Base-by-base conservation (phyloP, 2,888 invertebrate species). In the Drosophila emarginata region DNA sequence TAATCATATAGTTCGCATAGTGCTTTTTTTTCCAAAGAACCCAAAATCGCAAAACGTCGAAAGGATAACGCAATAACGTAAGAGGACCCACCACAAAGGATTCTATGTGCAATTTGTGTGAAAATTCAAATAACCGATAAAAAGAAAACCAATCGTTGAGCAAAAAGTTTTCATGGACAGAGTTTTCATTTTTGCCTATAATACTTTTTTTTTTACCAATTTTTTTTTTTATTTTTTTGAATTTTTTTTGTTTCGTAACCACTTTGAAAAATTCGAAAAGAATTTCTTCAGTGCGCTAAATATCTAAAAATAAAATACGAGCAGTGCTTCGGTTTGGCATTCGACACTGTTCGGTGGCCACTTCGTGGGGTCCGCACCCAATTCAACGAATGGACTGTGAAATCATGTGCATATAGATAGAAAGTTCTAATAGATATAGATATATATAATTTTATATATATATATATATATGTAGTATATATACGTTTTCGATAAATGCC, bases 201-300 rank as follows among this genome's bases (percentile, higher is more conserved):
- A 14, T 12, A 4, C 12, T 21, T 21, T 45, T 45, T 21, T 18
- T 45, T 45, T 4, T 4, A 1, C 14, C 21, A 45, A 21, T 45
- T 18, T 14, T 53, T 53, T 53, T 53, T 80, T 79, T 79, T 76
- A 4, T 23, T 23, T 23, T 23, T 23, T 23, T 23, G 23, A 23
- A 4, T 23, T 23, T 82, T 79, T 81, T 77, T 86, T 79, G 80
- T 89, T 89, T 90, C 89, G 90, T 90, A 90, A 89, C 89, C 87
- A 85, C 78, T 76, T 76, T 62, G 70, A 71, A 73, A 73, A 76
- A 85, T 88, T 89, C 78, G 79, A 72, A 63, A 84, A 82, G 79
- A 78, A 80, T 80, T 80, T 78, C 79, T 79, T 82, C 85, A 88
- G 87, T 90, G 90, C 88, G 90, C 91, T 91, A 90, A 91, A 91